Evolutionary conservation across 2,888 invertebrate genomes (phyloP).

Genomic region (Palloptera scutellata): DNA sequence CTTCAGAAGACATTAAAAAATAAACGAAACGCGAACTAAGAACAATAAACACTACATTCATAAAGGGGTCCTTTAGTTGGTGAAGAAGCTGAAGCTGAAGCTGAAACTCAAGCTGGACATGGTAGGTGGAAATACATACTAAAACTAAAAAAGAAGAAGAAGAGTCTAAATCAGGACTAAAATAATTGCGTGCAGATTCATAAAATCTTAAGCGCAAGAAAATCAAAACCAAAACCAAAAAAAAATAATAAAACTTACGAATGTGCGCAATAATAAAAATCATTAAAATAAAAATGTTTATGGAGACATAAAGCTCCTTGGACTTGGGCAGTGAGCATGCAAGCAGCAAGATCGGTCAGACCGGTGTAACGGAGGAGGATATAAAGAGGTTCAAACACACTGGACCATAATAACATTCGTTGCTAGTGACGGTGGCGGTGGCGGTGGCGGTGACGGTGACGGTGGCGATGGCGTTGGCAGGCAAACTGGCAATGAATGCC

Average conservation of each 20-base stretch:
- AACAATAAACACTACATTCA: background rate
- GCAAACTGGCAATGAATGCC: slow-evolving; percentile 17
- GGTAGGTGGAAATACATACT: too few species aligned
- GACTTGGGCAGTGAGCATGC: slow-evolving; percentile 18
- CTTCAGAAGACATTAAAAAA: too few species aligned
- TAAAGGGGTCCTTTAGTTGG: too few species aligned
- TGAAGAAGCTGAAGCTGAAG: too few species aligned
- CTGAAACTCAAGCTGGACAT: too few species aligned
- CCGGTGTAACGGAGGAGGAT: slow-evolving; percentile 1
- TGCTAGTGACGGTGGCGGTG: slow-evolving; percentile 10
- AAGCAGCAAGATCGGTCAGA: background rate
- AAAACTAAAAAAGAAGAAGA: slow-evolving; percentile 5
- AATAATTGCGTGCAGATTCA: slow-evolving; percentile 30
- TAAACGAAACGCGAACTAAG: too few species aligned
- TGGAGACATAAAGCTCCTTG: slow-evolving; percentile 45
- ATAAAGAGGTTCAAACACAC: slow-evolving; percentile 20
- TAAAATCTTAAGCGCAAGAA: slow-evolving; percentile 21
- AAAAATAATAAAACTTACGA: slow-evolving; percentile 48
- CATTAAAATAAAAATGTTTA: slow-evolving; percentile 61
- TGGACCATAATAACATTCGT: background rate
- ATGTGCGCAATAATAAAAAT: slow-evolving; percentile 59
- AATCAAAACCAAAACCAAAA: too few species aligned
- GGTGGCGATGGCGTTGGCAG: background rate
- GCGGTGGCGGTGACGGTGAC: background rate
- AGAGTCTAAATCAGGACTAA: slow-evolving; percentile 24